phyloP scores from a whole-genome alignment of 2,888 invertebrate genomes.

The Drosophila nr. perissopoda region DNA sequence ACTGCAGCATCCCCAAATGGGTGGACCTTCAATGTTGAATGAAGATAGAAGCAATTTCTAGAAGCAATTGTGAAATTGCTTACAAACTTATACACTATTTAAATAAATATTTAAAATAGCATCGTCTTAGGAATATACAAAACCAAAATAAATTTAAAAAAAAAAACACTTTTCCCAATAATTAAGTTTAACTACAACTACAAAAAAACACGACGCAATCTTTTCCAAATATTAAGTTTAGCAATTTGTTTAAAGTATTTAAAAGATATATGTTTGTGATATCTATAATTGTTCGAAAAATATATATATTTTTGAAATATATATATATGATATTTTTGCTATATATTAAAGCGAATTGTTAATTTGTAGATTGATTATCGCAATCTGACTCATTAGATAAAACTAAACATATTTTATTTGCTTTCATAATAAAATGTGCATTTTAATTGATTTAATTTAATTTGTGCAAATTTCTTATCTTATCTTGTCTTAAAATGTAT shows the following conservation, averaged over 20 bases:
- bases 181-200: background rate
- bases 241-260: background rate
- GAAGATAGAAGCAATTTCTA: background rate
- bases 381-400: background rate
- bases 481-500: background rate
- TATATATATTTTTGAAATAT: background rate
- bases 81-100: background rate
- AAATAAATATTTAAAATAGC: background rate
- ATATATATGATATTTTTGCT: background rate
- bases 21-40: slow-evolving; percentile 15
- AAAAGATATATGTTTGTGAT: background rate
- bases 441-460: background rate
- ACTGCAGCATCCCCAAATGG: slow-evolving; percentile 2
- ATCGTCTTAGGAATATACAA: background rate
- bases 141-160: background rate
- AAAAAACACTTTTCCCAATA: background rate
- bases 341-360: background rate
- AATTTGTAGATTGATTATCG: background rate
- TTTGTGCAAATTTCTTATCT: background rate
- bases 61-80: slow-evolving; percentile 7
- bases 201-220: background rate
- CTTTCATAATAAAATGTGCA: background rate
- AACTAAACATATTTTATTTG: background rate
- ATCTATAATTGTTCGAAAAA: background rate
- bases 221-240: background rate